Conservation (phyloP, 1,140 invertebrate genomes). For the Mercenaria mercenaria region DNA sequence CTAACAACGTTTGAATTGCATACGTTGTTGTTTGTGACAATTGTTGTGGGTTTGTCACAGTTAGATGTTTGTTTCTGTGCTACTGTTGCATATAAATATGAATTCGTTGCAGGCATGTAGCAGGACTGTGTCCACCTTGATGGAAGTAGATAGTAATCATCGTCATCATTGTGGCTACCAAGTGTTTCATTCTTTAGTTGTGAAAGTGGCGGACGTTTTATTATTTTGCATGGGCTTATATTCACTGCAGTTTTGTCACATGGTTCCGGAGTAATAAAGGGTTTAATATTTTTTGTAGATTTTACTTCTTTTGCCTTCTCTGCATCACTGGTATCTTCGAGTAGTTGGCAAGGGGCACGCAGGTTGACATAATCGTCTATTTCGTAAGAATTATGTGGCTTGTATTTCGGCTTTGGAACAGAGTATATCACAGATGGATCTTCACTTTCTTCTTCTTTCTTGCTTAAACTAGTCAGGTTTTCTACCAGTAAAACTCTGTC, state of each 20-base stretch:
- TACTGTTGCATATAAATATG: too few relatives aligned
- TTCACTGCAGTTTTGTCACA: background rate
- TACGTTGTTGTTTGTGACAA: too few relatives aligned
- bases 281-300: background rate
- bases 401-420: background rate
- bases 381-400: background rate
- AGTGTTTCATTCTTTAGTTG: background rate
- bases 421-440: background rate
- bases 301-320: background rate
- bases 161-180: background rate
- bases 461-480: background rate
- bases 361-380: background rate
- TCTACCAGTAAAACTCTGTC: conserved; percentile 3
- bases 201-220: background rate
- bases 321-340: too few relatives aligned
- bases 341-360: background rate
- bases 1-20: background rate
- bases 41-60: too few relatives aligned
- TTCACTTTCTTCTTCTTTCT: background rate
- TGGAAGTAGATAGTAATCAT: background rate
- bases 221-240: background rate
- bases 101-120: background rate
- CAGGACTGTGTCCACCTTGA: background rate
- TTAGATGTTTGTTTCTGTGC: too few relatives aligned
- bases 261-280: background rate